Evolutionary conservation across 2,888 invertebrate genomes (phyloP).

Genomic region (Pammene fasciana): DNA sequence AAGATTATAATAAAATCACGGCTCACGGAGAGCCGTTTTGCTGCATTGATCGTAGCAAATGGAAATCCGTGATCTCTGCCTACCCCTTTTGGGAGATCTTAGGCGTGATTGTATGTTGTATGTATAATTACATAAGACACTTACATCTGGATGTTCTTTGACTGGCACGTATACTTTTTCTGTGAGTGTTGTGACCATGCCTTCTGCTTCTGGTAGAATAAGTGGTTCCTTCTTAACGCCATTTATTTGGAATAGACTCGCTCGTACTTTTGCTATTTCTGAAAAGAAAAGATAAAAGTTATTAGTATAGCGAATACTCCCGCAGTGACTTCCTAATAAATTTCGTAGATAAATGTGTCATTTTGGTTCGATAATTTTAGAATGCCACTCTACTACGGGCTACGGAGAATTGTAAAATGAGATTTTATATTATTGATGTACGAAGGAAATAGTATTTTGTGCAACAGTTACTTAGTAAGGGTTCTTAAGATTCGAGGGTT

Average conservation of each 20-base stretch:
- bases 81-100: too few relatives aligned
- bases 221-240: slow-evolving; percentile 97
- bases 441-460: too few relatives aligned
- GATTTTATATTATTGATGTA: too few relatives aligned
- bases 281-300: slow-evolving; percentile 78
- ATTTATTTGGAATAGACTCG: slow-evolving; percentile 99
- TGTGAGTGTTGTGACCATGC: slow-evolving; percentile 95
- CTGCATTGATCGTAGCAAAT: too few relatives aligned
- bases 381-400: slow-evolving; percentile 56
- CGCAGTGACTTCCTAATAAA: slow-evolving; percentile 59
- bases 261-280: slow-evolving; percentile 99
- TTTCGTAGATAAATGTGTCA: slow-evolving; percentile 62
- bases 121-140: slow-evolving; percentile 58
- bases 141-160: slow-evolving; percentile 99
- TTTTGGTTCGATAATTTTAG: slow-evolving; percentile 62
- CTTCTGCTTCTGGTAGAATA: slow-evolving; percentile 94
- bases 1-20: too few relatives aligned
- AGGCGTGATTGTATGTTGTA: too few relatives aligned
- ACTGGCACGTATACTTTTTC: slow-evolving; percentile 99
- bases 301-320: slow-evolving; percentile 47
- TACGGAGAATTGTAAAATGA: too few relatives aligned
- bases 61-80: too few relatives aligned
- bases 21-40: too few relatives aligned
- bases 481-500: too few relatives aligned
- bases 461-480: too few relatives aligned